Base-by-base conservation (phyloP, 2,113 vertebrate genomes). In the Anoura caudifer region DNA sequence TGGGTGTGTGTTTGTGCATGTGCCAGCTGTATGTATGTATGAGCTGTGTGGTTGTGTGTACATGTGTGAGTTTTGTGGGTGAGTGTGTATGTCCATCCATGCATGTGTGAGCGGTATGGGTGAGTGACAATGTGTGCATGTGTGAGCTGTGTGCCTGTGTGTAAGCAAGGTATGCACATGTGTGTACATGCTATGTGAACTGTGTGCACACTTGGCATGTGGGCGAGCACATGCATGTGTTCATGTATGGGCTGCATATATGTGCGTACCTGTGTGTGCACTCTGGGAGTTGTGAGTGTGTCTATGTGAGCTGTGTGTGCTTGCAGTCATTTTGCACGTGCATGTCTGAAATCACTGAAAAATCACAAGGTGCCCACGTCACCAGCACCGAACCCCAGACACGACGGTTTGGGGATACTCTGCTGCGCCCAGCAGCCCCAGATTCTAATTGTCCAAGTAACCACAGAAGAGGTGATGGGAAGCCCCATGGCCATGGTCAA, bases 301-400 rank as follows among this genome's bases (percentile, higher is more conserved):
- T 16, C 36, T 38, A 14, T 16, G 50, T 16, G 43, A 69, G 26
- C 3, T 16, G 0, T 1, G 0, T 36, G 31, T 69, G 41, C 61
- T 9, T 28, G 16, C 22, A 22, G 36, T 14, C 36, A 5, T 61
- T 69, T 41, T 52, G 41, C 3, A 13, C 2, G 1, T 8, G 26
- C 24, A 1, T 28, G 4, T 80, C 67, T 94, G 54, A 54, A 84
- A 54, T 72, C 54, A 38, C 11, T 36, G 36, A 11, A 4, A 4
- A 17, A 36, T 17, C 43, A 4, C n/a, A 24, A 45, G 22, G 8
- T 54, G 45, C 31, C 33, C 6, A 1, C 5, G 38, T 19, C 12
- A 5, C n/a, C 17, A 19, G 13, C 28, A 6, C 7, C 33, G 9
- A 3, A 50, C 47, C 9, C 0, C 43, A 2, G 11, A 10, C 0